phyloP scores from a whole-genome alignment of 1,140 invertebrate species.

The Drosophila lowei region DNA sequence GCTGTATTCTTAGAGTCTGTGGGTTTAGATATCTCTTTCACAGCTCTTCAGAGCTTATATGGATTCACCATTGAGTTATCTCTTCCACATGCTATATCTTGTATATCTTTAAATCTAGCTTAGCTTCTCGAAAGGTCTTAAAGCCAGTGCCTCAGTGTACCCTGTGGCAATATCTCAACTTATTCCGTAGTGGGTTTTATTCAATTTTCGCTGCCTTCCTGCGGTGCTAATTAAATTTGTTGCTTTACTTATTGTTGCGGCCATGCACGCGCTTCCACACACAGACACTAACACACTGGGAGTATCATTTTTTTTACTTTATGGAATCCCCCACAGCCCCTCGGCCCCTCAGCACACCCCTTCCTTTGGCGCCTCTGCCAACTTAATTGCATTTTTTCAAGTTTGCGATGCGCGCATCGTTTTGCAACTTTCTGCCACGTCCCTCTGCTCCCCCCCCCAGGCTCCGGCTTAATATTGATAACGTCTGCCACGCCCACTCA shows the following conservation, averaged over 20 bases:
- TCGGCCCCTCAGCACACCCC: background rate
- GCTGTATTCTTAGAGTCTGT: too few species aligned
- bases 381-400: constrained; percentile 59
- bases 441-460: background rate
- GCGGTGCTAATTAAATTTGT: constrained; percentile 55
- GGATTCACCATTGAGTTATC: too few species aligned
- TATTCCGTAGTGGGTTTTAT: constrained; percentile 25
- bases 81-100: too few species aligned
- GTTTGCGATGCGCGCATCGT: constrained; percentile 19
- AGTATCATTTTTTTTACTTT: background rate
- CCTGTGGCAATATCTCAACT: constrained; percentile 18
- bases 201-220: constrained; percentile 26
- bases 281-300: background rate
- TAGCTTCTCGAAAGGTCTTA: background rate
- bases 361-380: constrained; percentile 20
- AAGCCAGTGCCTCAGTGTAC: background rate
- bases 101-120: too few species aligned
- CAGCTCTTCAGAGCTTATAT: too few species aligned
- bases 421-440: constrained; percentile 1
- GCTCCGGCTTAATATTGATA: constrained; percentile 36
- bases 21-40: too few species aligned
- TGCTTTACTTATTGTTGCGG: constrained; percentile 15
- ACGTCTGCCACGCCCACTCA: constrained; percentile 13
- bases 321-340: background rate
- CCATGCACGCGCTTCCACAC: background rate